Percentiles rank a stretch among this genome's conserved stretches.
These are phyloP conservation scores for Isichthys henryi DNA, from an alignment of 2,113 vertebrate genomes.

Conservation along the genomic window DNA sequence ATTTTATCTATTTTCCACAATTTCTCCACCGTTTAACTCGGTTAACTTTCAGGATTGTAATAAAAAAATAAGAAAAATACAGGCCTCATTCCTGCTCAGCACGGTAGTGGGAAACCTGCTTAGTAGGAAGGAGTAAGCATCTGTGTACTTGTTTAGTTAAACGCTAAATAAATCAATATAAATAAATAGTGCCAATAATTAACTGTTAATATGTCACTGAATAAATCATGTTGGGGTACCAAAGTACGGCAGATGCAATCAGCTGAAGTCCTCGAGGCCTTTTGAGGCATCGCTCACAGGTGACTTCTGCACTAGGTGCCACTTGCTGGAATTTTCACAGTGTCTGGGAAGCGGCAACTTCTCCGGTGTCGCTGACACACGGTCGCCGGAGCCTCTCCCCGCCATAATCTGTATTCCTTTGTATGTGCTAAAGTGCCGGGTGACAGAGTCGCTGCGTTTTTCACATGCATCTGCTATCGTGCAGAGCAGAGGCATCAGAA, in stretches of 20 bases:
- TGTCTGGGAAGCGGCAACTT: neutral
- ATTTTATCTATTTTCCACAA: neutral
- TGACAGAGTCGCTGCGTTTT: neutral
- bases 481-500: neutral
- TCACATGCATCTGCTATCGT: neutral
- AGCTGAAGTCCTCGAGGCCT: neutral
- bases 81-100: neutral
- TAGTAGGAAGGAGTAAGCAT: neutral
- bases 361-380: neutral
- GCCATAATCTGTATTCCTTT: neutral
- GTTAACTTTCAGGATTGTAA: neutral
- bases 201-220: neutral
- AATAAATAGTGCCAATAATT: neutral
- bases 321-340: neutral
- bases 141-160: neutral
- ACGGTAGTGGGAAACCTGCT: neutral
- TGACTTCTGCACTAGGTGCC: neutral
- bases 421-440: neutral
- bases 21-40: neutral
- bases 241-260: neutral
- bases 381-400: neutral
- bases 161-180: neutral
- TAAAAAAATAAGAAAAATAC: neutral
- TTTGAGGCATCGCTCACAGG: neutral
- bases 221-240: neutral